Conservation (phyloP, 2,113 vertebrate species). For the Centropus unirufus region DNA sequence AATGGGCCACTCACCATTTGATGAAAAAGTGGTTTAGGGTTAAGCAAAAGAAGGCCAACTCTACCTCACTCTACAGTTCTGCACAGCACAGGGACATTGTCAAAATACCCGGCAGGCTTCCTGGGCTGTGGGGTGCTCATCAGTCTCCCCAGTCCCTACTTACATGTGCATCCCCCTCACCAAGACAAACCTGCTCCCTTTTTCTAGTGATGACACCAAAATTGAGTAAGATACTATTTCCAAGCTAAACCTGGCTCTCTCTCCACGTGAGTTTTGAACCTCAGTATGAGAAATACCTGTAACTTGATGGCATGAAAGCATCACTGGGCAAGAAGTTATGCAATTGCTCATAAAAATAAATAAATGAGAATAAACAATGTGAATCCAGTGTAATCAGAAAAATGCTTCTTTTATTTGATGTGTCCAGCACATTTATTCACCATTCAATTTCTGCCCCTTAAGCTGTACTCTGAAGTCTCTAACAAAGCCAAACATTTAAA, state of each 20-base stretch:
- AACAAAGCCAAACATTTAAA: conserved; percentile 50
- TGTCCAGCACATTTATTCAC: conserved; percentile 70
- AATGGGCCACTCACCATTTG: fast-evolving
- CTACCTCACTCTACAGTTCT: background rate
- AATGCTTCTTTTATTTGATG: conserved; percentile 70
- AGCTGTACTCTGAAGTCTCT: conserved; percentile 27
- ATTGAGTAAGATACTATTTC: background rate
- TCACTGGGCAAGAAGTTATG: background rate
- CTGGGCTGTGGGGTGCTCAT: background rate
- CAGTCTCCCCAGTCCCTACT: fast-evolving
- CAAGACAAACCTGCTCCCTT: background rate
- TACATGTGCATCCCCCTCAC: background rate
- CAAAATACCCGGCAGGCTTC: background rate
- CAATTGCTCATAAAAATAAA: background rate
- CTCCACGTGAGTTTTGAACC: background rate
- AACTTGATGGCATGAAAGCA: background rate
- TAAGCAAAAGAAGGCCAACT: background rate
- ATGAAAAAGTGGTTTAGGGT: background rate
- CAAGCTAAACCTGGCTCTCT: background rate
- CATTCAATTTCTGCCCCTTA: conserved; percentile 26
- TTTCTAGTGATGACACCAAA: background rate
- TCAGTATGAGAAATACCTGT: background rate
- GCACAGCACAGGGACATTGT: background rate
- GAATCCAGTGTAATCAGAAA: conserved; percentile 26
- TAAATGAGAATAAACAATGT: background rate